Percentiles rank a stretch among this genome's conserved stretches.
Evolutionary conservation across 2,797 vertebrate species (phyloP).

Genomic region (Alcedo atthis): DNA sequence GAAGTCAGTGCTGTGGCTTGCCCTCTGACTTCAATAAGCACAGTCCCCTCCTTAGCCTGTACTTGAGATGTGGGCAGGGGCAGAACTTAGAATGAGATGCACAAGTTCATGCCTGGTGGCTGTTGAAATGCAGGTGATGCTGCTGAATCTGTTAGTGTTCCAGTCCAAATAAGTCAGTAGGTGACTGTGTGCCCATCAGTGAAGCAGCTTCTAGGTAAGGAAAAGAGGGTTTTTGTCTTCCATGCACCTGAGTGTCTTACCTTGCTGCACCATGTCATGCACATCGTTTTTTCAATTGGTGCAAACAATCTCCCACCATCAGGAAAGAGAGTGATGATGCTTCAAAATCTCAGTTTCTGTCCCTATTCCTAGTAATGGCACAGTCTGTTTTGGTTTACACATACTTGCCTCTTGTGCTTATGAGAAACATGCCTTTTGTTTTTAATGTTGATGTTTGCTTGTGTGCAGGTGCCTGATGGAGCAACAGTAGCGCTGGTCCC

Average conservation of each 20-base stretch:
- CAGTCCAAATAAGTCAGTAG: too few species aligned
- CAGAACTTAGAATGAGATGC: neutral
- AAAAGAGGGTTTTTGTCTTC: too few species aligned
- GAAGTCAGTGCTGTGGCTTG: neutral
- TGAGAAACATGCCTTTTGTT: neutral
- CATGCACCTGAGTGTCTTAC: too few species aligned
- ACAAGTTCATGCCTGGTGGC: too few species aligned
- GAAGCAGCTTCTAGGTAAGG: too few species aligned
- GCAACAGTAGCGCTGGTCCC: constrained; percentile 94
- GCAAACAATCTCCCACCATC: too few species aligned
- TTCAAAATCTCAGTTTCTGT: neutral
- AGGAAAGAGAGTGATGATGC: too few species aligned
- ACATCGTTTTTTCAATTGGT: too few species aligned
- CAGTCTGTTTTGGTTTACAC: neutral
- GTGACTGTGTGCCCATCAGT: too few species aligned
- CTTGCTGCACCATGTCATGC: too few species aligned
- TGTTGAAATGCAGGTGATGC: too few species aligned
- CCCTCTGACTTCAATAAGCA: neutral
- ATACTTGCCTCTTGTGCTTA: neutral
- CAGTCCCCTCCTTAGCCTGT: neutral
- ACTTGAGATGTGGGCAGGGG: neutral
- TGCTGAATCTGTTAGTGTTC: too few species aligned
- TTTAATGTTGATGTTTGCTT: neutral
- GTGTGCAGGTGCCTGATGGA: constrained; percentile 90
- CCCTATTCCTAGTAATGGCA: neutral